Percentiles rank a stretch among this genome's conserved stretches.
Conservation (phyloP, 2,113 vertebrate genomes). For the Oreochromis aureus region DNA sequence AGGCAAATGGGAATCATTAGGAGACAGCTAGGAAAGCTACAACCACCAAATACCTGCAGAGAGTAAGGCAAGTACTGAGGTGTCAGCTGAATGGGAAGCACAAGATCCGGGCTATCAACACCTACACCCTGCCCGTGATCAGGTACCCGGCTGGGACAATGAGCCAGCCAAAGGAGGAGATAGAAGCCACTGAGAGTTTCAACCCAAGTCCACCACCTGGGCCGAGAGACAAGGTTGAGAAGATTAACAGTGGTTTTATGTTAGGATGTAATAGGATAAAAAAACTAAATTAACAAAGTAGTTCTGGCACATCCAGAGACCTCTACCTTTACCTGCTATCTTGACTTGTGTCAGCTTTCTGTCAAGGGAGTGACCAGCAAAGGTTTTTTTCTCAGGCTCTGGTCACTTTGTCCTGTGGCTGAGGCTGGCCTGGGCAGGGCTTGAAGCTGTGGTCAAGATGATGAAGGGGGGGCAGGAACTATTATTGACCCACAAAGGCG, state of each 20-base stretch:
- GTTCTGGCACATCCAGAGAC: background rate
- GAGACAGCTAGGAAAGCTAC: background rate
- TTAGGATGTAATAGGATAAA: background rate
- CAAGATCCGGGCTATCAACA: background rate
- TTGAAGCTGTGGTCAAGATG: constrained; percentile 37
- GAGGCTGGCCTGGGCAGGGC: background rate
- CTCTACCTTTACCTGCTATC: background rate
- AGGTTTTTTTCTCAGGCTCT: constrained; percentile 13
- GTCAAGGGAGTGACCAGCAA: background rate
- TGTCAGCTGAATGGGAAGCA: background rate
- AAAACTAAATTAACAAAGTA: background rate
- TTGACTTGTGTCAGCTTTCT: background rate
- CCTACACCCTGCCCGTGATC: background rate
- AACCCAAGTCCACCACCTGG: background rate
- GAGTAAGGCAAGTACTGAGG: background rate
- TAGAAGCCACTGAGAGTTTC: background rate
- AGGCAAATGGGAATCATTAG: background rate
- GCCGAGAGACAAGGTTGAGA: background rate
- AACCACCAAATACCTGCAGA: background rate
- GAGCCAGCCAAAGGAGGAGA: background rate
- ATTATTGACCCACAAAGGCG: constrained; percentile 61
- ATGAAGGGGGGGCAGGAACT: constrained; percentile 44
- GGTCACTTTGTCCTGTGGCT: constrained; percentile 23
- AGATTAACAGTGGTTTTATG: background rate
- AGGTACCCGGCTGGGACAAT: background rate